phyloP scores from a whole-genome alignment of 2,888 invertebrate genomes.

The Hartigia nigra region DNA sequence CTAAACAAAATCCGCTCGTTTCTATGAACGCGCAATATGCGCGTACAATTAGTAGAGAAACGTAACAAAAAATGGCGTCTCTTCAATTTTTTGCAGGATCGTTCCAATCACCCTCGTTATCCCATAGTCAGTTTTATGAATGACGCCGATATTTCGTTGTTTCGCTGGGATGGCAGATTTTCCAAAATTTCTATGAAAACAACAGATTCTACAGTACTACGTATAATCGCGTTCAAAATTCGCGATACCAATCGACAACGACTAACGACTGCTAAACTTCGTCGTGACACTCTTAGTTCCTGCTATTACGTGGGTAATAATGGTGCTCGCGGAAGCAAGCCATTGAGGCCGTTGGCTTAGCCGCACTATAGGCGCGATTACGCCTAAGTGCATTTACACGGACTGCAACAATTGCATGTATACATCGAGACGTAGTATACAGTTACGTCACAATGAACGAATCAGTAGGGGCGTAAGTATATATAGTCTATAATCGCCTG shows the following conservation, averaged over 20 bases:
- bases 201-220: neutral
- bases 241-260: neutral
- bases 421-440: neutral
- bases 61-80: neutral
- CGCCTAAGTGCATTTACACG: slow-evolving; percentile 51
- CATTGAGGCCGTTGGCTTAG: slow-evolving; percentile 49
- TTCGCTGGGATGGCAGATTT: neutral
- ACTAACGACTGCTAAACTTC: neutral
- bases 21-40: neutral
- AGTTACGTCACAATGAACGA: neutral
- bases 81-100: neutral
- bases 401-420: neutral
- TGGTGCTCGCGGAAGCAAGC: slow-evolving; percentile 39
- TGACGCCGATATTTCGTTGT: neutral
- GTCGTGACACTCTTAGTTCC: slow-evolving; percentile 30
- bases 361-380: slow-evolving; percentile 40
- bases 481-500: neutral
- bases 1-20: neutral
- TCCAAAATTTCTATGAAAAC: neutral
- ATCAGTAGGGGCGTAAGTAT: neutral
- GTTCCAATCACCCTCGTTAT: neutral
- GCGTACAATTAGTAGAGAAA: neutral
- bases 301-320: slow-evolving; percentile 11
- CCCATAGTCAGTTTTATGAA: neutral
- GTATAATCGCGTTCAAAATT: neutral